A percentile compares a stretch with the other conserved stretches of the same genome.
phyloP scores from a whole-genome alignment of 2,113 vertebrate genomes.

The Thamnophis sirtalis region DNA sequence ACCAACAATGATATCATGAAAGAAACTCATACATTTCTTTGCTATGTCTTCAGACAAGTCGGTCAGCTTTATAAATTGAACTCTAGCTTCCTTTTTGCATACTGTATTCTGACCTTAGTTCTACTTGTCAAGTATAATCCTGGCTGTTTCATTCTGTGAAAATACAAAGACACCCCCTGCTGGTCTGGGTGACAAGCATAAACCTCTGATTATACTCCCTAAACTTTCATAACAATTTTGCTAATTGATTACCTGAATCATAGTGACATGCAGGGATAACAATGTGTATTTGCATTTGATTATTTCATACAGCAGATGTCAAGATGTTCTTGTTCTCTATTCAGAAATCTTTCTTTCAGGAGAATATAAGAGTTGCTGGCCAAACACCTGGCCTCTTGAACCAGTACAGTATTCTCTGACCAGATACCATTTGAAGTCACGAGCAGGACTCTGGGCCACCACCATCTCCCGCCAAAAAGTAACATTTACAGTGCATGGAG shows the following conservation, averaged over 20 bases:
- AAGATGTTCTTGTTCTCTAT: neutral
- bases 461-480: neutral
- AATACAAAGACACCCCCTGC: neutral
- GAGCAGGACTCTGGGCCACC: neutral
- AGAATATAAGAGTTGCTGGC: neutral
- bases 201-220: neutral
- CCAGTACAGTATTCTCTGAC: neutral
- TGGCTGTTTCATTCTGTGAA: neutral
- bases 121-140: neutral
- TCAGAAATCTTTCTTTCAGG: neutral
- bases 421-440: neutral
- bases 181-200: neutral
- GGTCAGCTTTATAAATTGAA: neutral
- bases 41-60: neutral
- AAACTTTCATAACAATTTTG: neutral
- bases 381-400: neutral
- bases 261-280: neutral
- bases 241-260: neutral
- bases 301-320: neutral
- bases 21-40: neutral
- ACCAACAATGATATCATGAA: neutral
- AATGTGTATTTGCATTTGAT: neutral
- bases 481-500: neutral
- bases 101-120: neutral
- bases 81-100: neutral